Conservation (phyloP, 2,113 vertebrate genomes). For the Pontoporia blainvillei region DNA sequence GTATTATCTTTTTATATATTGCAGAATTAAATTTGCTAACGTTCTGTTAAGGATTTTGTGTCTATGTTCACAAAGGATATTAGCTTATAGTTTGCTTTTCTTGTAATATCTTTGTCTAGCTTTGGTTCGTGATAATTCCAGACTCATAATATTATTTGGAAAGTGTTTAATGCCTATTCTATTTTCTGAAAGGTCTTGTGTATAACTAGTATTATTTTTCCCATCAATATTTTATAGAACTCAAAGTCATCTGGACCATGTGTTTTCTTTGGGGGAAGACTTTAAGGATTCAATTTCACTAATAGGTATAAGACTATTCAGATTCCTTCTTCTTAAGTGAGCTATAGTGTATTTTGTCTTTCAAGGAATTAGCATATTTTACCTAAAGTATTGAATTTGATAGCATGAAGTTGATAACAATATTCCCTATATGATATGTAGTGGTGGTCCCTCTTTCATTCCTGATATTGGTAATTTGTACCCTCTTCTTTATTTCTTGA, state of each 20-base stretch:
- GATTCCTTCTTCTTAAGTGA: neutral
- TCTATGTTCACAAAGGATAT: neutral
- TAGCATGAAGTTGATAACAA: neutral
- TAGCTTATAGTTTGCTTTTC: neutral
- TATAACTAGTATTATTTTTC: neutral
- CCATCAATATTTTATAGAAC: neutral
- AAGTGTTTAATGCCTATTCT: neutral
- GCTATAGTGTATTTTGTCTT: neutral
- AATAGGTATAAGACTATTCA: neutral
- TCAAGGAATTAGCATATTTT: neutral
- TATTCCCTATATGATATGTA: neutral
- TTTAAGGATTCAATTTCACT: neutral
- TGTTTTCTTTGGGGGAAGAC: neutral
- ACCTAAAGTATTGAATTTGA: neutral
- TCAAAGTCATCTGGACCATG: neutral
- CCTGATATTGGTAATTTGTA: neutral
- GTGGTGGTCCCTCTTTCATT: neutral
- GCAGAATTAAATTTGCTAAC: constrained; percentile 24
- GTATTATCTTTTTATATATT: constrained; percentile 23
- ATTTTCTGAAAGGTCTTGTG: neutral
- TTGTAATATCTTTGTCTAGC: neutral
- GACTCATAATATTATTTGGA: neutral
- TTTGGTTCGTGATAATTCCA: neutral
- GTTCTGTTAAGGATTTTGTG: neutral
- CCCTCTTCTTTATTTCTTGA: neutral